Base-by-base conservation (phyloP, 2,113 vertebrate genomes). In the Amazona guildingii region DNA sequence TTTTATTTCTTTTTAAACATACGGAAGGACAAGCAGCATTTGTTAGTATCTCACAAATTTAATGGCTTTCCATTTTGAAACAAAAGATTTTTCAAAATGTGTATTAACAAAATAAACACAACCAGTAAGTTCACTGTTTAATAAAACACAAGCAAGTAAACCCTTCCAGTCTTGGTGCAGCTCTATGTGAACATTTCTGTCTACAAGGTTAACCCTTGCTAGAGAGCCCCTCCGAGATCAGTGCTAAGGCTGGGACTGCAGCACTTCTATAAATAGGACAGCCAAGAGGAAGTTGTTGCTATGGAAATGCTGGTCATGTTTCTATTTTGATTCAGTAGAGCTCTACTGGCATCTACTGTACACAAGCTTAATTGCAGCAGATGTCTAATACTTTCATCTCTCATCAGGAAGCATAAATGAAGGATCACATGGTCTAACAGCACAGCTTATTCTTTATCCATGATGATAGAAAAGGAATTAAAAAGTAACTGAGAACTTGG, bases 281-380 rank as follows among this genome's bases (percentile, higher is more conserved):
- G 70, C 96, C 90, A 97, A 94, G 87, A 98, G 96, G 96, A 97
- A 98, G 94, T 87, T 94, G 97, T 97, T 97, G 97, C 96, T 95
- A 97, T 97, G 95, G 90, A 88, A 97, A 90, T 96, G 41, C 49
- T 86, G 80, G 51, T 74, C 91, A 46, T 66, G 72, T 69, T 94
- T 90, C 95, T 96, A 94, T 96, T 97, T 97, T 97, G 68, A 86
- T 90, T 96, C 54, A 8, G n/a, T 81, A 93, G 97, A 94, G 49
- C 98, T 98, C 97, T 98, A 92, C 98, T 98, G 98, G 97, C 98
- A 98, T 94, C 98, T 98, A 95, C 98, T 96, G 98, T 89, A 85
- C 92, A 94, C 86, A 93, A 37, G 23, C 68, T 97, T 95, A 96
- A 98, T 87, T 98, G 92, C 98, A 98, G 63, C 74, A 94, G 81